phyloP scores from a whole-genome alignment of 2,797 vertebrate genomes.

The Schizopygopsis malacanthus region DNA sequence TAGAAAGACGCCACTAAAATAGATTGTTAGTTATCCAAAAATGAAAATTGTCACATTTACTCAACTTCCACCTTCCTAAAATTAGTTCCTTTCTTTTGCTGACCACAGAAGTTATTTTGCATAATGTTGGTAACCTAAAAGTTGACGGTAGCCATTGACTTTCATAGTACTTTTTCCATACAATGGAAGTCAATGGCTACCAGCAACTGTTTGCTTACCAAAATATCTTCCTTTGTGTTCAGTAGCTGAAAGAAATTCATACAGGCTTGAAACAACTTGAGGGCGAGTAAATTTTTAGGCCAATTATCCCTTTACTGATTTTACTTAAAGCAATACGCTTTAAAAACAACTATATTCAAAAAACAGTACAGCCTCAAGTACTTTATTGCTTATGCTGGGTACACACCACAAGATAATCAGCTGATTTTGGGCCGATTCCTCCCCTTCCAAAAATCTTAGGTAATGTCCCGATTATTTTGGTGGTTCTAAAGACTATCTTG shows the following conservation, averaged over 20 bases:
- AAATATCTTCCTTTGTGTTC: background rate
- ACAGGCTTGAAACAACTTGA: background rate
- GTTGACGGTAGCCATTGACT: background rate
- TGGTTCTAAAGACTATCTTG: no score
- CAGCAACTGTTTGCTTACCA: background rate
- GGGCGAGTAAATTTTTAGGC: background rate
- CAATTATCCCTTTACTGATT: background rate
- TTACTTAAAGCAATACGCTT: background rate
- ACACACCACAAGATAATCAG: no score
- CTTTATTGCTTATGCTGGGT: background rate
- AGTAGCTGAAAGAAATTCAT: background rate
- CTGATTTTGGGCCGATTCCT: no score
- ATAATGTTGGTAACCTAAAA: background rate
- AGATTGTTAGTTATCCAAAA: background rate
- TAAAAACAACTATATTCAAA: background rate
- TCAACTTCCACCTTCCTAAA: background rate
- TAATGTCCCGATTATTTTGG: no score
- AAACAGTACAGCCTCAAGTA: background rate
- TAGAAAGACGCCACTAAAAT: background rate
- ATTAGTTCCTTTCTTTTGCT: background rate
- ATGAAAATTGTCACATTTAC: no score
- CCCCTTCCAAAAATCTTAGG: no score
- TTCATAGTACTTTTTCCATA: background rate
- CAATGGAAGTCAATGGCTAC: background rate
- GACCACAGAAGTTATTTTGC: background rate